Base-by-base conservation (phyloP, 37 sponge, comb jelly and placozoan species). In the Geodia barretti region DNA sequence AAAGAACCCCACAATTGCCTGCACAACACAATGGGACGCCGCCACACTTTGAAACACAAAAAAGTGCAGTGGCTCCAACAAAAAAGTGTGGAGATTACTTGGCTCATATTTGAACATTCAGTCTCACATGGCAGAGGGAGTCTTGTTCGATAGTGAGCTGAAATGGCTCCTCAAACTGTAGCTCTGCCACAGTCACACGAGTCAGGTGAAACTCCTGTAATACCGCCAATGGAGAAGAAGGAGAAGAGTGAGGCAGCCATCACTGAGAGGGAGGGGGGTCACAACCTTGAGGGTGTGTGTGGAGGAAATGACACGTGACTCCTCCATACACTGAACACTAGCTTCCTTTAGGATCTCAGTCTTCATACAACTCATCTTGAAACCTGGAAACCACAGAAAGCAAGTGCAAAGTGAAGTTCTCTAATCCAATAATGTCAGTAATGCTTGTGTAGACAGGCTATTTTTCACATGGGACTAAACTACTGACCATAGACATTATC, bases 1-100 rank as follows among this genome's bases (percentile, higher is more conserved):
- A 79, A 94, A 94, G 85, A 83, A 94, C 17, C 78, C 81, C 29
- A 91, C 89, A 34, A 94, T 5, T 1, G 80, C 95, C 95, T 94
- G 74, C 30, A 72, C 23, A n/a, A n/a, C n/a, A n/a, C n/a, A n/a
- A n/a, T n/a, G n/a, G n/a, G n/a, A n/a, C n/a, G n/a, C n/a, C n/a
- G n/a, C n/a, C n/a, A n/a, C n/a, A n/a, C n/a, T n/a, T n/a, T n/a
- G n/a, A 31, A 38, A 35, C 11, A 17, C n/a, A n/a, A n/a, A n/a
- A n/a, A n/a, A n/a, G n/a, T n/a, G n/a, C 19, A 64, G n/a, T 64
- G 24, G 23, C n/a, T n/a, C n/a, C n/a, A n/a, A n/a, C n/a, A n/a
- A n/a, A n/a, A n/a, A n/a, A n/a, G n/a, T n/a, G n/a, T n/a, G n/a
- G n/a, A n/a, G n/a, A 19, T 58, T 11, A 58, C 11, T 58, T 11